Conservation (phyloP, 37 sponge, comb jelly and placozoan species). For the Chondrilla cf. caribensis region DNA sequence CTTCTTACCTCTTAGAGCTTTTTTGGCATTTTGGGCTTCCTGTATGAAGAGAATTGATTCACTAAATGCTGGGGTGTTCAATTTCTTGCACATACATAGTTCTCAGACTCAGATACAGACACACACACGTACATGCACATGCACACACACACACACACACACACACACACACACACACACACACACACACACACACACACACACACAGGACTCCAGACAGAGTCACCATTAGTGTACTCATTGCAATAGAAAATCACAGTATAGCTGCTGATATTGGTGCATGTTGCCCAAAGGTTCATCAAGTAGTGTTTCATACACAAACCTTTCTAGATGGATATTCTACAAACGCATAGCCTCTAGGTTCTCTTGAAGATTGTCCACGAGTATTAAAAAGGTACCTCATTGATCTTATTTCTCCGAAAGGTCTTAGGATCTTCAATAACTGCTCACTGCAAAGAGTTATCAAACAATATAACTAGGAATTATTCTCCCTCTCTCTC, state of each 20-base stretch:
- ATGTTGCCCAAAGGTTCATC: neutral
- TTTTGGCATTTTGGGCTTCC: conserved; percentile 75
- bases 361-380: conserved; percentile 50
- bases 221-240: neutral
- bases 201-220: neutral
- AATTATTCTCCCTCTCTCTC: too few relatives aligned
- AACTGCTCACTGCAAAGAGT: conserved; percentile 50
- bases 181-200: too few relatives aligned
- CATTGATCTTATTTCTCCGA: conserved; percentile 60
- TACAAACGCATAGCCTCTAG: conserved; percentile 72
- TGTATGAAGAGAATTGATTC: neutral
- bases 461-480: too few relatives aligned
- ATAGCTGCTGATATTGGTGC: too few relatives aligned
- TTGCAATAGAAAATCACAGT: neutral
- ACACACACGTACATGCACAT: neutral
- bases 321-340: conserved; percentile 78
- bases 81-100: neutral
- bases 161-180: too few relatives aligned
- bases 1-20: conserved; percentile 47
- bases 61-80: neutral
- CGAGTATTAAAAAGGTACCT: conserved; percentile 44
- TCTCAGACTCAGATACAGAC: neutral
- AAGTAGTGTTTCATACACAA: too few relatives aligned
- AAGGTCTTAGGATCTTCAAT: conserved; percentile 35
- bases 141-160: too few relatives aligned